These are phyloP conservation scores for Caradrina clavipalpis DNA, from an alignment of 2,888 invertebrate genomes.

Conservation along the genomic window DNA sequence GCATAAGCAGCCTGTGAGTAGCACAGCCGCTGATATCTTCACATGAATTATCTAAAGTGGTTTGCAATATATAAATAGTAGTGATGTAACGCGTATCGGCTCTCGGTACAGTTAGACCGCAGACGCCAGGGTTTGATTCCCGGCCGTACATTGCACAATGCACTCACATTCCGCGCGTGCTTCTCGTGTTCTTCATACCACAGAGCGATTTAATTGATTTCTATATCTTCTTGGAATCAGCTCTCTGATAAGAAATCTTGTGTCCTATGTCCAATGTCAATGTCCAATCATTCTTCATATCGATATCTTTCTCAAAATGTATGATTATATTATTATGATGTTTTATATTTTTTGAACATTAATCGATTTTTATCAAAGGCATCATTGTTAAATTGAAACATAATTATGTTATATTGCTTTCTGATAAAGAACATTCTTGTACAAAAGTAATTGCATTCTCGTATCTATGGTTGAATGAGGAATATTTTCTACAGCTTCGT, in stretches of 20 bases:
- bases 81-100: constrained; percentile 65
- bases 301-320: constrained; percentile 38
- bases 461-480: constrained; percentile 31
- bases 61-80: constrained; percentile 67
- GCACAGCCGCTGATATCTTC: constrained; percentile 69
- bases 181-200: constrained; percentile 62
- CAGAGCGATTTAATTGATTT: constrained; percentile 35
- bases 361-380: constrained; percentile 44
- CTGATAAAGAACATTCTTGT: constrained; percentile 16
- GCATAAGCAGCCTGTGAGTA: constrained; percentile 62
- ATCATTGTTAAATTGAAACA: constrained; percentile 22
- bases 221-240: constrained; percentile 44
- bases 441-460: constrained; percentile 40
- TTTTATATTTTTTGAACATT: constrained; percentile 31
- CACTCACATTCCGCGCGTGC: constrained; percentile 71
- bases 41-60: constrained; percentile 71
- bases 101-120: constrained; percentile 76
- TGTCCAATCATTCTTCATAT: constrained; percentile 26
- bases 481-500: constrained; percentile 33
- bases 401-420: constrained; percentile 11
- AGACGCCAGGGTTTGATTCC: constrained; percentile 75
- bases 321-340: constrained; percentile 30
- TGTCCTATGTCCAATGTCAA: constrained; percentile 17
- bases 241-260: constrained; percentile 27
- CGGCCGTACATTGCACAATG: constrained; percentile 77